Evolutionary conservation across 2,797 vertebrate genomes (phyloP), one percentile per base, ranked within the genome.

Genomic region (Chrysocyon brachyurus): DNA sequence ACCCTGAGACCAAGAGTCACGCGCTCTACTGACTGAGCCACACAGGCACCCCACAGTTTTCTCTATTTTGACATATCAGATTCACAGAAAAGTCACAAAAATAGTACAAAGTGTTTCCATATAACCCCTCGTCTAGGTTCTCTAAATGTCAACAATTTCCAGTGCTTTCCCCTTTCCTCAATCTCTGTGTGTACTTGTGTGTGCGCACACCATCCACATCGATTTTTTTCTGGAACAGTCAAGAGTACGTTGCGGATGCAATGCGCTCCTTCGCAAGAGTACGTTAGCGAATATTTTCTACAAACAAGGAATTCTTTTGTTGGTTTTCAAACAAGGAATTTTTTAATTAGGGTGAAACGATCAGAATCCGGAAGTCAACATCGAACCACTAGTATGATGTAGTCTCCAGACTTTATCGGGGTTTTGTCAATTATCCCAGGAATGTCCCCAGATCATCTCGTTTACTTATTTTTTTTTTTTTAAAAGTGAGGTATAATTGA

Each of bases 61-160:
- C 56, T 91, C 26, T 68, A 61, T 63, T 90, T 95, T 90, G 59
- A 93, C 28, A 36, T 31, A 90, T 52, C 46, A 68, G 40, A 70
- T 49, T 11, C 83, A 68, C 5, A 78, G 61, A 84, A 85, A 75
- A 89, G 14, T 63, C 85, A 16, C 54, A 52, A 77, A 33, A 89
- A 56, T 56, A 49, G 56, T 49, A 79, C 21, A 78, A 85, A 72
- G 14, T 12, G 24, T 70, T 89, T 12, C 9, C 54, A 33, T 15
- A 28, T n/a, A 40, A 24, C 14, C 1, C 16, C 89, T 78, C 16
- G 70, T 63, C 70, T 4, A 56, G 61, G 31, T 85, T 63, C 28
- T 14, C 28, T 9, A 82, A 81, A 66, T 9, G 24, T 72, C 24
- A 70, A 31, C 22, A 33, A n/a, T 64, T 31, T 81, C 56, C 57